Base-by-base conservation (phyloP, 1,140 invertebrate genomes). In the Lucilia cuprina region DNA sequence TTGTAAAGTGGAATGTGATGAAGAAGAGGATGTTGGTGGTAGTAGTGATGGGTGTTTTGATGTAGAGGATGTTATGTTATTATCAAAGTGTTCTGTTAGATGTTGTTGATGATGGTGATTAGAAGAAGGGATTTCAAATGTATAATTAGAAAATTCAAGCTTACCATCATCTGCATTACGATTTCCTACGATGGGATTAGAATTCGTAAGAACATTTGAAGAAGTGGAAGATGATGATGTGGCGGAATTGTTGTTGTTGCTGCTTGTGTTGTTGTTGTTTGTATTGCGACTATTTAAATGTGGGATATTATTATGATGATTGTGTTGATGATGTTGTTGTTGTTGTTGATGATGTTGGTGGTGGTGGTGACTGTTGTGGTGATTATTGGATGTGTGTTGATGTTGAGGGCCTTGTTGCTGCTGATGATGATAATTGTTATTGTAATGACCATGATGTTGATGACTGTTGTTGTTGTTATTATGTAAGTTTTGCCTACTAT, bases 401-500 rank as follows among this genome's bases (percentile, higher is more conserved):
- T 80, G 77, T n/a, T 30, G 25, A 70, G 21, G 65, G 10, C 1
- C 49, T n/a, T 35, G 74, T 77, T 82, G 84, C 5, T 84, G 78
- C 19, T 84, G 49, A 25, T 82, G 87, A 17, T 85, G 84, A 2
- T 85, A 83, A 5, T 86, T 80, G 25, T 85, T 84, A 10, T 86
- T 85, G 3, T 87, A 87, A 13, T 86, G 85, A 21, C 85, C 85
- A 17, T 86, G 86, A 30, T 86, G 86, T 25, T 83, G 84, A 74
- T 75, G 74, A 35, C 34, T 84, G 25, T 80, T 80, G 34, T 49
- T 80, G 65, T 21, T 19, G 65, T 70, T 70, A 70, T 50, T 35
- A 19, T 8, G 12, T 35, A 14, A 30, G 17, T 41, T 9, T 17
- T 82, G 85, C 17, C 85, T 85, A 30, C 82, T 49, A 19, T 82